Conservation (phyloP, 2,797 vertebrate species). For the Allobates femoralis region DNA sequence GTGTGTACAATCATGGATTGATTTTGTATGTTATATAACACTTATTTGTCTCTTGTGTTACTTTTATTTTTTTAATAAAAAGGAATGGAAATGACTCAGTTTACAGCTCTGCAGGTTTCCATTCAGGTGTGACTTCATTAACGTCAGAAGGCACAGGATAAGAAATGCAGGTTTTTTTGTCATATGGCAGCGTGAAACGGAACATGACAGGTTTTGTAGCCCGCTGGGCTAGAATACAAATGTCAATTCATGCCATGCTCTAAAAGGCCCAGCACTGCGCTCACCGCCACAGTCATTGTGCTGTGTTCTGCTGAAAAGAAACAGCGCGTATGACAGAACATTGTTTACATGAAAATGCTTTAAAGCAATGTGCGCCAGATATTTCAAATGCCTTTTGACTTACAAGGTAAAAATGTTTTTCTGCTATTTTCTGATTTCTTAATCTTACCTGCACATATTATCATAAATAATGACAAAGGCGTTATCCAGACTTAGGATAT, state of each 20-base stretch:
- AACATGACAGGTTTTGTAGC: conserved; percentile 15
- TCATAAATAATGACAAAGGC: too few relatives aligned
- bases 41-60: not conserved
- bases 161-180: not conserved
- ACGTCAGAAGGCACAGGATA: not conserved
- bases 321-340: not conserved
- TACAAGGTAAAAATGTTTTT: not conserved
- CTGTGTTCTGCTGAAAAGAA: not conserved
- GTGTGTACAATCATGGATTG: not conserved
- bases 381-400: not conserved
- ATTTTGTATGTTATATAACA: not conserved
- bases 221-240: not conserved
- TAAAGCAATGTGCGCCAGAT: not conserved
- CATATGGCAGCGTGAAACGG: conserved; percentile 1
- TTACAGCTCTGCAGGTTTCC: conserved; percentile 3
- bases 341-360: not conserved
- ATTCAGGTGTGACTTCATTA: conserved; percentile 4
- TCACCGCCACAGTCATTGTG: not conserved
- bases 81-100: not conserved
- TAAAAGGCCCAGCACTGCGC: not conserved
- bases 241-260: not conserved
- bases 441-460: too few relatives aligned
- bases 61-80: conserved; percentile 6
- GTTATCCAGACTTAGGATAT: too few relatives aligned
- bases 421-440: not conserved